phyloP scores from a whole-genome alignment of 2,113 vertebrate species.

The Gallinago media region DNA sequence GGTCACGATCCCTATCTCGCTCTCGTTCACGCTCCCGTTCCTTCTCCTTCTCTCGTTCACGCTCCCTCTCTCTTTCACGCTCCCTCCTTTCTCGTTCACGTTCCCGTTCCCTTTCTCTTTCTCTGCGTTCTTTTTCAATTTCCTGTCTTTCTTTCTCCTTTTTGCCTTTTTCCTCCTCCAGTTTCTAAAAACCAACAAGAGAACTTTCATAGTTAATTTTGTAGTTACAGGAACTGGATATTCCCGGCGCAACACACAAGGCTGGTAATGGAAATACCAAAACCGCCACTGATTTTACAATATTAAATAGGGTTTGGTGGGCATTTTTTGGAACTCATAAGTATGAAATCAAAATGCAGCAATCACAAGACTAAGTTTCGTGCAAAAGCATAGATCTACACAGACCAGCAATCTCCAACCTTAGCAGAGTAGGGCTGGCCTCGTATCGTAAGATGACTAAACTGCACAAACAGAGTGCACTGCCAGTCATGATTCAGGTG shows the following conservation, averaged over 20 bases:
- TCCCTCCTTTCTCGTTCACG: slow-evolving; percentile 94
- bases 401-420: slow-evolving; percentile 79
- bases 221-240: slow-evolving; percentile 3
- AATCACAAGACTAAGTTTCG: slow-evolving; percentile 78
- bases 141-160: slow-evolving; percentile 96
- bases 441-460: slow-evolving; percentile 42
- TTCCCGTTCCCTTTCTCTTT: slow-evolving; percentile 96
- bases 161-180: slow-evolving; percentile 99
- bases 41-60: slow-evolving; percentile 86
- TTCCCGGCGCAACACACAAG: slow-evolving; percentile 72
- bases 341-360: slow-evolving; percentile 74
- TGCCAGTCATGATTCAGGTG: slow-evolving; percentile 12
- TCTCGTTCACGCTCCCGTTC: slow-evolving; percentile 90
- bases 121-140: slow-evolving; percentile 92
- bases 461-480: slow-evolving; percentile 40
- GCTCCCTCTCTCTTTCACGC: slow-evolving; percentile 93
- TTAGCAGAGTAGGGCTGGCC: slow-evolving; percentile 70
- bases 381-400: slow-evolving; percentile 79
- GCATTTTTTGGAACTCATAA: slow-evolving; percentile 64
- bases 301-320: slow-evolving; percentile 64
- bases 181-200: slow-evolving; percentile 95
- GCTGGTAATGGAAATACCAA: slow-evolving; percentile 73
- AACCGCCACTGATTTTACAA: slow-evolving; percentile 65
- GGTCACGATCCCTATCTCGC: slow-evolving; percentile 88
- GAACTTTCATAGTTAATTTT: slow-evolving; percentile 78